Base-by-base conservation (phyloP, 2,797 vertebrate genomes). In the Pipistrellus pygmaeus region DNA sequence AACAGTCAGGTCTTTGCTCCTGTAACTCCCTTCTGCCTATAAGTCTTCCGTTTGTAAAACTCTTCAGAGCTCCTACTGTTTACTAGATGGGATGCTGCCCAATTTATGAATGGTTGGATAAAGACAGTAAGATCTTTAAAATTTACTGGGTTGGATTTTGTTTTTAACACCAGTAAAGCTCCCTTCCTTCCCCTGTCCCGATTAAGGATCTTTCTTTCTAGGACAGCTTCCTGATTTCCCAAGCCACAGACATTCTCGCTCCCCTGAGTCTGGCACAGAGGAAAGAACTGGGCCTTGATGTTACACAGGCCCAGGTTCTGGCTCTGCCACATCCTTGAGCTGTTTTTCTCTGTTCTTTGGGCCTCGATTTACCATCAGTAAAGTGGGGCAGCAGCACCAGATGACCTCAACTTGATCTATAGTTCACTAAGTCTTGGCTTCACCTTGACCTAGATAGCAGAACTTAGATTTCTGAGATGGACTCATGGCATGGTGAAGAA, bases 321-420 rank as follows among this genome's bases (percentile, higher is more conserved):
- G 9, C 48, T n/a, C 32, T 27, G 25, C 38, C 83, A 14, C 4
- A 38, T 18, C 15, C 68, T 55, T 27, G 0, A 18, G 15, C 55
- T 32, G 35, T 71, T 20, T 83, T 88, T 91, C 71, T 93, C 46
- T 78, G 53, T 21, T 85, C 51, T n/a, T 48, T 57, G 15, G 13
- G 53, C 27, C 48, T 85, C 48, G 32, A 8, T 57, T 55, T 44
- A 64, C 41, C 20, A 1, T 17, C 11, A 48, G 53, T 57, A 57
- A 96, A 88, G 78, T 20, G 8, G 23, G 25, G 20, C 5, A 30
- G 18, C 81, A 44, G 30, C 23, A 78, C 41, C 64, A 92, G 20
- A 27, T 57, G 38, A 41, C 51, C 44, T 82, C 64, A 77, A 51
- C 62, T 17, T 44, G 35, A 48, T n/a, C 82, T 80, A 84, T 6